phyloP scores from a whole-genome alignment of 2,113 vertebrate species.

The Neogobius melanostomus region DNA sequence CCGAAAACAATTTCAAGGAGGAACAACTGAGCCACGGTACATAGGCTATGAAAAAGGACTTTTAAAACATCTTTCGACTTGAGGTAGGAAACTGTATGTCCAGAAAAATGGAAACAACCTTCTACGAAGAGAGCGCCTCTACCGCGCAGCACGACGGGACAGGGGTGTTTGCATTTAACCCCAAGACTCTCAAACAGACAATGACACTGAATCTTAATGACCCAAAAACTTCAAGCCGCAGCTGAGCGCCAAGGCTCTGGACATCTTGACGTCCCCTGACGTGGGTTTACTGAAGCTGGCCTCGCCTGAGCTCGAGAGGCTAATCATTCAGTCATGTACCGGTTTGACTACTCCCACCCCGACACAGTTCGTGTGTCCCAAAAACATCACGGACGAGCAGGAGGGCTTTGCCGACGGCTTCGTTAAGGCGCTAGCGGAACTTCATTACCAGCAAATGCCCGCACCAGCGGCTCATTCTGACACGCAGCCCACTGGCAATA shows the following conservation, averaged over 20 bases:
- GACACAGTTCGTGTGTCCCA: conserved; percentile 80
- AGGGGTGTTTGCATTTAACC: conserved; percentile 86
- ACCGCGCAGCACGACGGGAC: conserved; percentile 83
- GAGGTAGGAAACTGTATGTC: conserved; percentile 82
- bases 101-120: conserved; percentile 96
- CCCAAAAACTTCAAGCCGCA: conserved; percentile 91
- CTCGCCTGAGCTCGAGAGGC: conserved; percentile 91
- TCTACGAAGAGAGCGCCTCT: conserved; percentile 91
- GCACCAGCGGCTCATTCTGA: conserved; percentile 77
- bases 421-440: conserved; percentile 70
- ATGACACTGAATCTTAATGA: conserved; percentile 94
- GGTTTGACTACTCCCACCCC: conserved; percentile 93
- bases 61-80: conserved; percentile 6
- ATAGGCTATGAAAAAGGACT: conserved; percentile 30
- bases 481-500: conserved; percentile 66
- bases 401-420: conserved; percentile 77
- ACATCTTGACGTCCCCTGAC: conserved; percentile 92
- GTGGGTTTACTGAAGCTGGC: conserved; percentile 93
- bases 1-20: conserved; percentile 14
- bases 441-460: conserved; percentile 84
- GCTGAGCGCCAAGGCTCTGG: conserved; percentile 87
- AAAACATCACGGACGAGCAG: conserved; percentile 76
- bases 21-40: conserved; percentile 22
- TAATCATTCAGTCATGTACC: conserved; percentile 96
- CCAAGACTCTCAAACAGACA: conserved; percentile 89